Percentiles rank a stretch among this genome's conserved stretches.
Conservation (phyloP, 2,113 vertebrate species). For the Thamnophis sirtalis region DNA sequence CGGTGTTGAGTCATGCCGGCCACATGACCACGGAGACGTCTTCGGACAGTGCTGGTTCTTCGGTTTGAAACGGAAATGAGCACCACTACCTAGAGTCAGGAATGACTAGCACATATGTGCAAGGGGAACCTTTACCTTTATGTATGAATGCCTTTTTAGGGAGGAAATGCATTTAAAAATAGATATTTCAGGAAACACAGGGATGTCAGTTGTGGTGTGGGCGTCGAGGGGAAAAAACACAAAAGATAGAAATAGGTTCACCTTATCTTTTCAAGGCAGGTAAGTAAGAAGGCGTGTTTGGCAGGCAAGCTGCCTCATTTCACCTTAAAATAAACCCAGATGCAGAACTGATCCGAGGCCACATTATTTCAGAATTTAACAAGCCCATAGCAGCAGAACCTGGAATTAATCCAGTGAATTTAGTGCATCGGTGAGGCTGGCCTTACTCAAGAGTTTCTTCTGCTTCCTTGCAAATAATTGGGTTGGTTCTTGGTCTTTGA, state of each 20-base stretch:
- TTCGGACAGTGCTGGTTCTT: too few species aligned
- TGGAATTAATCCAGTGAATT: conserved; percentile 14
- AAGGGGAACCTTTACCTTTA: neutral
- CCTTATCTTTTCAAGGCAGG: neutral
- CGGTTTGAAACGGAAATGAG: too few species aligned
- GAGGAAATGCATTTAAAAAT: neutral
- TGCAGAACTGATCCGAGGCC: too few species aligned
- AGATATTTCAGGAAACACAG: neutral
- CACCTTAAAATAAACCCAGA: neutral
- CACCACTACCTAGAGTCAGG: too few species aligned
- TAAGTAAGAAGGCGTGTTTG: neutral
- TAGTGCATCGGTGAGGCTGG: neutral
- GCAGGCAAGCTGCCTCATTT: neutral
- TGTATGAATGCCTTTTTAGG: neutral
- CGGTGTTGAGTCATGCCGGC: too few species aligned
- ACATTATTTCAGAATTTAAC: neutral
- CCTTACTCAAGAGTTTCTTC: conserved; percentile 3
- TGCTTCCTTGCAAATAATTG: neutral
- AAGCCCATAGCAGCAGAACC: conserved; percentile 9
- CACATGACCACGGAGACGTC: too few species aligned
- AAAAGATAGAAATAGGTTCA: neutral
- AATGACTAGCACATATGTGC: too few species aligned
- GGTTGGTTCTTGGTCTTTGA: neutral
- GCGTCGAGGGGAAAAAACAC: neutral
- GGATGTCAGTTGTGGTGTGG: neutral